phyloP scores from a whole-genome alignment of 2,888 invertebrate species.

The Spisula solida region DNA sequence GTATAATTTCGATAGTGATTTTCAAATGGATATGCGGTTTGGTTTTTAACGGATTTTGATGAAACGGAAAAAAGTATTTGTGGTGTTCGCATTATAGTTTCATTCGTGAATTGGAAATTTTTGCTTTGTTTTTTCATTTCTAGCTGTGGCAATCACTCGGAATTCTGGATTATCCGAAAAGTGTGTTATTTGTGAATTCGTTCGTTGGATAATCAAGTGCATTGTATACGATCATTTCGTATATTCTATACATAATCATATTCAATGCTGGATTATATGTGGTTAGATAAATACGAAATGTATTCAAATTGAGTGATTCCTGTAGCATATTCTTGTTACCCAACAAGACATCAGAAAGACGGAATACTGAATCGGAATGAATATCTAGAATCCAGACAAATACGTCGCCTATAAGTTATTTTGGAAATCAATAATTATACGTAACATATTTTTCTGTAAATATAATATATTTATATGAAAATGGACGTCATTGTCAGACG shows the following conservation, averaged over 20 bases:
- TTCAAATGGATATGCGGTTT: constrained; percentile 10
- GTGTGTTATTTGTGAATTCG: not conserved
- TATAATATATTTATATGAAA: not conserved
- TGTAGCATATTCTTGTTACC: not conserved
- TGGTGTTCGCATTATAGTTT: not conserved
- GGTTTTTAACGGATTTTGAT: not conserved
- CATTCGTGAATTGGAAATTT: not conserved
- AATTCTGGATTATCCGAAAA: not conserved
- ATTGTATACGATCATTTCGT: not conserved
- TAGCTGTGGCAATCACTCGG: not conserved
- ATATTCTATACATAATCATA: not conserved
- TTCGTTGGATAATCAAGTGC: not conserved
- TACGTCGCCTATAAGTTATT: not conserved
- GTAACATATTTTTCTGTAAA: not conserved
- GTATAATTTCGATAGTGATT: not conserved
- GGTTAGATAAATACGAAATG: constrained; percentile 9
- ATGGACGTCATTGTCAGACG: not conserved
- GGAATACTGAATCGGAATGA: not conserved
- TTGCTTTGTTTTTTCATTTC: not conserved
- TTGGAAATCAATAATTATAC: not conserved
- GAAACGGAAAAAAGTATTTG: not conserved
- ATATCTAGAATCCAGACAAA: not conserved
- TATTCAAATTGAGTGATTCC: not conserved
- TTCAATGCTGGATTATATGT: not conserved
- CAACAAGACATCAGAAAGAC: not conserved